Evolutionary conservation across 1,140 invertebrate genomes (phyloP).

Genomic region (Halyomorpha halys): DNA sequence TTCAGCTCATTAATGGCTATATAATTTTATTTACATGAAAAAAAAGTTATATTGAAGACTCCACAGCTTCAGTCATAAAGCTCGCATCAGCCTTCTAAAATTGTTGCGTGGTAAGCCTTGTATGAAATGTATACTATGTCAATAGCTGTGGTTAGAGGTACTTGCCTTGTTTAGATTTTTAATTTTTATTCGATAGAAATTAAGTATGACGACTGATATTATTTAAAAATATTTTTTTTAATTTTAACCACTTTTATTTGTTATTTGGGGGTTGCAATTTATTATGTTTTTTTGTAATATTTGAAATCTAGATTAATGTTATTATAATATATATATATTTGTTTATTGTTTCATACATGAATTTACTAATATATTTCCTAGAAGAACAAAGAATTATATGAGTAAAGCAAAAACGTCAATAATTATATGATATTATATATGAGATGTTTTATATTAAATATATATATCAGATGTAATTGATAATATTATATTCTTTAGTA

Average conservation of each 20-base stretch:
- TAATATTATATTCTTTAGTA: conserved; percentile 19
- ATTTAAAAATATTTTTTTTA: conserved; percentile 20
- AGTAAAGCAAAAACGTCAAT: conserved; percentile 14
- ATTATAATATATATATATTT: conserved; percentile 19
- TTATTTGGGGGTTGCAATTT: conserved; percentile 22
- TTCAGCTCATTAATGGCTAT: too few relatives aligned
- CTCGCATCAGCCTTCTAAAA: too few relatives aligned
- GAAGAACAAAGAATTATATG: conserved; percentile 13
- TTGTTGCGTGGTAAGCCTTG: conserved; percentile 9
- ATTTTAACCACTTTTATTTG: conserved; percentile 20
- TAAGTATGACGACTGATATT: conserved; percentile 24
- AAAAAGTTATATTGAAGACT: too few relatives aligned
- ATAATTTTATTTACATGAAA: too few relatives aligned
- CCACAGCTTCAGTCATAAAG: too few relatives aligned
- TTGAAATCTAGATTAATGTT: conserved; percentile 25
- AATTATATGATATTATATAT: conserved; percentile 18
- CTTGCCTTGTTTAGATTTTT: conserved; percentile 12
- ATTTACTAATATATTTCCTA: conserved; percentile 21
- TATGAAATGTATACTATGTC: conserved; percentile 13
- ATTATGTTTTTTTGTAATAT: conserved; percentile 22
- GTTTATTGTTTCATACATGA: conserved; percentile 24
- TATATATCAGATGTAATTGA: conserved; percentile 17
- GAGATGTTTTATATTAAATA: conserved; percentile 19
- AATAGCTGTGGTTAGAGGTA: conserved; percentile 8
- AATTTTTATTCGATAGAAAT: conserved; percentile 17